Conservation (phyloP, 2,888 invertebrate species). For the Erebia palarica region DNA sequence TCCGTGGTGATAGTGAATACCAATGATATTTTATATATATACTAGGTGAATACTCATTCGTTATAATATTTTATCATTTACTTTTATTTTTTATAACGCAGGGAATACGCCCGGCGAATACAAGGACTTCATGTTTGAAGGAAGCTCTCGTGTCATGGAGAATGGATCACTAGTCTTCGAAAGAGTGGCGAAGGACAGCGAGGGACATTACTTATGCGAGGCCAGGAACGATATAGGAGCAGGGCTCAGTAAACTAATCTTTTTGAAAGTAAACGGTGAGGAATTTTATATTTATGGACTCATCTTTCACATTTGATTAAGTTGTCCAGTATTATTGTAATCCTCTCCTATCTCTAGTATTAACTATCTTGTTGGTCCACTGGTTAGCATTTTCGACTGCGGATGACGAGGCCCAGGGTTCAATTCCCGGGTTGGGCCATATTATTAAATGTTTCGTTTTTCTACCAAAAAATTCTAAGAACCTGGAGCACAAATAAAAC, state of each 20-base stretch:
- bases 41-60: too few relatives aligned
- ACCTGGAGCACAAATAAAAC: too few relatives aligned
- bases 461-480: too few relatives aligned
- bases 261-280: conserved; percentile 94
- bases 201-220: conserved; percentile 95
- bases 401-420: too few relatives aligned
- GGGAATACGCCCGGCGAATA: conserved; percentile 88
- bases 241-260: conserved; percentile 95
- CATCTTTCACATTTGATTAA: too few relatives aligned
- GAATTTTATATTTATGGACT: conserved; percentile 33
- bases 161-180: conserved; percentile 93
- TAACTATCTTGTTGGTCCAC: too few relatives aligned
- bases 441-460: too few relatives aligned
- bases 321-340: too few relatives aligned
- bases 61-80: background rate
- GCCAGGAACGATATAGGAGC: conserved; percentile 96
- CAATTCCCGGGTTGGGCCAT: too few relatives aligned
- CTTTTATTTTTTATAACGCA: conserved; percentile 47
- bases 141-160: conserved; percentile 88
- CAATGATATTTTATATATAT: too few relatives aligned
- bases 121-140: conserved; percentile 91
- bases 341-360: too few relatives aligned
- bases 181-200: conserved; percentile 92
- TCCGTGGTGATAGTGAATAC: background rate
- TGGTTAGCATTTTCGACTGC: too few relatives aligned